Evolutionary conservation across 2,113 vertebrate genomes (phyloP), one percentile per base, ranked within the genome.

Genomic region (human): DNA sequence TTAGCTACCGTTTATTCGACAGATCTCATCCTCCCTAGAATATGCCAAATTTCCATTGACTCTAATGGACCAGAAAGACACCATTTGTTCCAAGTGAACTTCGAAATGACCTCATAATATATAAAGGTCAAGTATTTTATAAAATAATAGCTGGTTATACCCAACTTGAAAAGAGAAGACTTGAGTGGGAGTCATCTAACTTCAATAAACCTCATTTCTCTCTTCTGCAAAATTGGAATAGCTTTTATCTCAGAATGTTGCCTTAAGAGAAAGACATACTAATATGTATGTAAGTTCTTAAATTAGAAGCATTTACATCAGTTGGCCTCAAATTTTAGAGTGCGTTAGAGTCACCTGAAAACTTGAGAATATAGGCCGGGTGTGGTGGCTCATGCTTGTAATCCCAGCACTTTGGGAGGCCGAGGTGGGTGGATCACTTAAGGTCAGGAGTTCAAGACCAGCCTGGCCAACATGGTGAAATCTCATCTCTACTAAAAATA

Each of bases 101-200:
- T 90, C 68, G 61, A 88, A 90, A 57, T 90, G n/a, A 84, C 35
- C 25, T 38, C n/a, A 64, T 8, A 64, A 57, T 80, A 13, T 83
- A 48, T 2, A 83, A n/a, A 78, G 45, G 64, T 68, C 50, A 89
- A 89, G 35, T 38, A 86, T 81, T 86, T 93, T 89, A 89, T 48
- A 86, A 93, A 96, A 84, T 75, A 81, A 50, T 80, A 91, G 4
- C 27, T 90, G 12, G 64, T 81, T 81, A 85, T 50, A 85, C n/a
- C 27, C 61, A 40, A n/a, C 18, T 83, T 48, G 57, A 66, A 79
- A 91, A 85, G 16, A 73, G 20, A 68, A 75, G 61, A 72, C 43
- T 89, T 43, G 12, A 35, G 25, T 73, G 35, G 25, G 40, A 66
- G 23, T 91, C 45, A 72, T 70, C 95, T 90, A 57, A 64, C 38